These are phyloP conservation scores for Disparrhopalites patrizii DNA, from an alignment of 2,888 invertebrate genomes.

Conservation along the genomic window DNA sequence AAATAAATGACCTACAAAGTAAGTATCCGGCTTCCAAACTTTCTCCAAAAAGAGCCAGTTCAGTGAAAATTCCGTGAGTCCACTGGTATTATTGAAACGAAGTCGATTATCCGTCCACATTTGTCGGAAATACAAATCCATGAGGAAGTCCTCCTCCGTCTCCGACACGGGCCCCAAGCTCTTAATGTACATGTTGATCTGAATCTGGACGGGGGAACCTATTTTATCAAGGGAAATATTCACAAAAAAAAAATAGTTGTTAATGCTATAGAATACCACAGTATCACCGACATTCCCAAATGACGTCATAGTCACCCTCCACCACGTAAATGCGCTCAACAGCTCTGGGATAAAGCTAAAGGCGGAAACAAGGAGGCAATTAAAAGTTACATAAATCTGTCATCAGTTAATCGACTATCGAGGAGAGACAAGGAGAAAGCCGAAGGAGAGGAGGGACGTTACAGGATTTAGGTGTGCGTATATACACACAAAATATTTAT, in stretches of 20 bases:
- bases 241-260: background rate
- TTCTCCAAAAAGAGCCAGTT: slow-evolving; percentile 58
- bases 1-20: slow-evolving; percentile 57
- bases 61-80: slow-evolving; percentile 53
- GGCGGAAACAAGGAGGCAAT: slow-evolving; percentile 25
- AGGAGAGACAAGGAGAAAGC: slow-evolving; percentile 10
- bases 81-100: slow-evolving; percentile 50
- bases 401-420: slow-evolving; percentile 30
- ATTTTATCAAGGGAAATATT: background rate
- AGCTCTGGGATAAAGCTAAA: no score
- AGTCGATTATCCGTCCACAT: slow-evolving; percentile 58
- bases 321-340: no score
- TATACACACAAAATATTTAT: no score
- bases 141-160: slow-evolving; percentile 51
- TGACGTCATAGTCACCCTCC: background rate
- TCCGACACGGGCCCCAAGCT: slow-evolving; percentile 55
- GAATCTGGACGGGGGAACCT: slow-evolving; percentile 52
- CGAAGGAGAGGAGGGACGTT: no score
- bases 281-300: background rate
- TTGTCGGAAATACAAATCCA: slow-evolving; percentile 48
- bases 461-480: no score
- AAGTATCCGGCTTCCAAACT: slow-evolving; percentile 61
- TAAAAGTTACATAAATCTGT: slow-evolving; percentile 32
- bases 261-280: no score
- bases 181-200: slow-evolving; percentile 52